A percentile compares a stretch with the other conserved stretches of the same genome.
Conservation (phyloP, 2,113 vertebrate genomes). For the Microtus montanus region DNA sequence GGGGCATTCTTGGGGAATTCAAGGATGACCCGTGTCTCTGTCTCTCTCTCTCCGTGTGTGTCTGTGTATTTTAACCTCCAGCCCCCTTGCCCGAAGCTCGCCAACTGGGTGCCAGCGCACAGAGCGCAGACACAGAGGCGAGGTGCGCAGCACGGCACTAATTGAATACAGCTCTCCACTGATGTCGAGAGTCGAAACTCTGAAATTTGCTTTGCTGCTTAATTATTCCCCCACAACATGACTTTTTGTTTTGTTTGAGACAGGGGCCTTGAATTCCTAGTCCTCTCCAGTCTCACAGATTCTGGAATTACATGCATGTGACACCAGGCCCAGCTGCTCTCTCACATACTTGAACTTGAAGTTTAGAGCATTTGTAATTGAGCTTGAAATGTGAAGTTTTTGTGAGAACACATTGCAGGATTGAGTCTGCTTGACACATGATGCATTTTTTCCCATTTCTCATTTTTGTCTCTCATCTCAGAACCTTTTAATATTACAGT, state of each 20-base stretch:
- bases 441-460: not conserved
- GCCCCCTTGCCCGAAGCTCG: too few species aligned
- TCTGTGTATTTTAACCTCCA: too few species aligned
- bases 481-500: not conserved
- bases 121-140: too few species aligned
- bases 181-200: not conserved
- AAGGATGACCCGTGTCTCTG: too few species aligned
- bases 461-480: conserved; percentile 18
- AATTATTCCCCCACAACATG: not conserved
- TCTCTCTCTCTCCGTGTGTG: too few species aligned
- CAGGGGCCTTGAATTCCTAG: not conserved
- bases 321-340: not conserved
- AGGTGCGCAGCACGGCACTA: not conserved
- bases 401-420: not conserved
- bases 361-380: not conserved
- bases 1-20: too few species aligned
- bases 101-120: too few species aligned
- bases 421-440: not conserved
- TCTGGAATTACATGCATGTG: not conserved
- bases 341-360: not conserved
- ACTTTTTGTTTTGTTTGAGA: not conserved
- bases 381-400: not conserved
- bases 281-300: not conserved
- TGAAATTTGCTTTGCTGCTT: not conserved
- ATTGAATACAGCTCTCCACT: not conserved